Base-by-base conservation (phyloP, 2,797 vertebrate species). In the Myotis myotis region DNA sequence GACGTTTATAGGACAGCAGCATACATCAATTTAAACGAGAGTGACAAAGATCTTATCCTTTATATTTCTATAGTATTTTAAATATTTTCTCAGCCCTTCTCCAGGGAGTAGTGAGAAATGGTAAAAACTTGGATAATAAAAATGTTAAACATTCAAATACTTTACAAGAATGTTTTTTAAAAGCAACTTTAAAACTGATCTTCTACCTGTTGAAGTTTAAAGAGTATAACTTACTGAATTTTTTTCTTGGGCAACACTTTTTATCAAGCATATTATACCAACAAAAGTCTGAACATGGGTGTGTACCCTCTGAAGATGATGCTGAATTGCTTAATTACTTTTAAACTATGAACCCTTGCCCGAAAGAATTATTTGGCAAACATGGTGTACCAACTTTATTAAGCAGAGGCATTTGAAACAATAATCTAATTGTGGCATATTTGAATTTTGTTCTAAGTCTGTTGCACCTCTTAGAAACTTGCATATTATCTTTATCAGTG, bases 31-130 rank as follows among this genome's bases (percentile, higher is more conserved):
- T 98, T 99, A 99, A 99, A 98, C 74, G 89, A 98, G 98, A 98
- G 97, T 99, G 99, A 99, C 99, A 99, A 99, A 99, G 98, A 98
- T 98, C 98, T 98, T 98, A 99, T 98, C 98, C 97, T 95, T 98
- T 98, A 98, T 98, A 97, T 98, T 98, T 98, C 97, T 97, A 85
- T 95, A 95, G 96, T 97, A 97, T 98, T 98, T 98, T 98, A 94
- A 98, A 97, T 97, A 98, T 97, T 98, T 98, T 86, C 91, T 97
- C 97, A 95, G 82, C 13, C 92, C 94, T 82, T 98, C 96, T 98
- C 94, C 81, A 93, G 97, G 97, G 94, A 98, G 79, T 91, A 91
- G 53, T 80, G 51, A 89, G 88, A 98, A 96, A 95, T 95, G 75
- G 92, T 93, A 98, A 94, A 85, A 97, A 97, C 97, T 97, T 96